A percentile compares a stretch with the other conserved stretches of the same genome.
These are phyloP conservation scores for Molorchus minor DNA, from an alignment of 2,888 invertebrate genomes.

Conservation along the genomic window DNA sequence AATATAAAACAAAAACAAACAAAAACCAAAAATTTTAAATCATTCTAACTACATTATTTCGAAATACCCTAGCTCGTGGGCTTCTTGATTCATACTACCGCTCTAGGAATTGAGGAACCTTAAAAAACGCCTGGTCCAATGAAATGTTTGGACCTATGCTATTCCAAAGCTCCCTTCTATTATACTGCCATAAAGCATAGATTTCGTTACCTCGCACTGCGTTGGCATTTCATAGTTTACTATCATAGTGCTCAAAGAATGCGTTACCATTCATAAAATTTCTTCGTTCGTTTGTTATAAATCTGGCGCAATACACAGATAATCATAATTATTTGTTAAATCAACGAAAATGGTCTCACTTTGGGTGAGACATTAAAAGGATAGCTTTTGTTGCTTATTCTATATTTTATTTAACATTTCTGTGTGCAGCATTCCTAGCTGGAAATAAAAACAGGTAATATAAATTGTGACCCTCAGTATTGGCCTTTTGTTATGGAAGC, in stretches of 20 bases:
- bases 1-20: constrained; percentile 33
- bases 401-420: background rate
- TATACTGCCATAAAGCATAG: constrained; percentile 49
- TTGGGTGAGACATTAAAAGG: background rate
- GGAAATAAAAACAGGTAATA: constrained; percentile 27
- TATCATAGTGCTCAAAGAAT: constrained; percentile 52
- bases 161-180: constrained; percentile 45
- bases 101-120: constrained; percentile 56
- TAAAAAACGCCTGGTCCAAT: constrained; percentile 59
- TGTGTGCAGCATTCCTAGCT: background rate
- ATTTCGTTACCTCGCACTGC: constrained; percentile 33
- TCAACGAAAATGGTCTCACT: constrained; percentile 26
- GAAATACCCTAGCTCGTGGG: constrained; percentile 50
- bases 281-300: constrained; percentile 40
- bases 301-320: constrained; percentile 29
- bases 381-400: background rate
- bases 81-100: constrained; percentile 54
- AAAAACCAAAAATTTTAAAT: constrained; percentile 35
- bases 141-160: constrained; percentile 46
- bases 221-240: constrained; percentile 51
- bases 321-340: constrained; percentile 32
- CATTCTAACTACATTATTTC: constrained; percentile 37
- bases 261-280: constrained; percentile 59
- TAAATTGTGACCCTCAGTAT: constrained; percentile 21
- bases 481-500: constrained; percentile 16